These are phyloP conservation scores for Lepeophtheirus nordmannii DNA, from an alignment of 2,888 invertebrate genomes.

Conservation along the genomic window DNA sequence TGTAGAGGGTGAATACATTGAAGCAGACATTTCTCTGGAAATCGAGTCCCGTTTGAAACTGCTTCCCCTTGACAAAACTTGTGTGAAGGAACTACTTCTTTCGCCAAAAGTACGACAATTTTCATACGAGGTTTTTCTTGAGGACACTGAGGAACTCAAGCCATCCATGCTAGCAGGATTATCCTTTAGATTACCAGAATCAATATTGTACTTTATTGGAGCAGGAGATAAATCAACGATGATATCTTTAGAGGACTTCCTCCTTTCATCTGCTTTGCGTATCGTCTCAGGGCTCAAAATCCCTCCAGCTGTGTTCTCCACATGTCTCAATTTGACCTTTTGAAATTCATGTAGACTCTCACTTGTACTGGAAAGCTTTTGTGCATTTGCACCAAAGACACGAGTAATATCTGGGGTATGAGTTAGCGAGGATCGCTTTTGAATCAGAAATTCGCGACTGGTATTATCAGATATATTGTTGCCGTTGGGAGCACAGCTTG, in stretches of 20 bases:
- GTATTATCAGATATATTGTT: neutral
- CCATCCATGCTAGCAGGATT: too few relatives aligned
- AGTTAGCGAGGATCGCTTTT: conserved; percentile 4
- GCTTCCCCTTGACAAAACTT: neutral
- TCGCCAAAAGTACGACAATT: too few relatives aligned
- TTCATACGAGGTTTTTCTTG: too few relatives aligned
- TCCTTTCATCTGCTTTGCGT: neutral
- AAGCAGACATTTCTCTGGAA: neutral
- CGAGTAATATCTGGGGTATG: conserved; percentile 13
- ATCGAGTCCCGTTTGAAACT: neutral
- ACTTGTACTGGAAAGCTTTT: neutral
- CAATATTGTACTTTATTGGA: neutral
- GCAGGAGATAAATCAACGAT: neutral
- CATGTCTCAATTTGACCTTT: neutral
- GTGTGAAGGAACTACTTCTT: neutral
- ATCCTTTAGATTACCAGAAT: neutral
- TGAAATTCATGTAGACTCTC: neutral
- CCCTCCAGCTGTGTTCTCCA: neutral
- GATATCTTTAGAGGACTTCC: neutral
- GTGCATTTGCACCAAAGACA: neutral
- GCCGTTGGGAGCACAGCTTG: neutral
- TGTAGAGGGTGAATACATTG: neutral
- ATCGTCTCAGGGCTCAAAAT: neutral
- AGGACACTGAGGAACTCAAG: too few relatives aligned
- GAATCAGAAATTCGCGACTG: neutral